A percentile compares a stretch with the other conserved stretches of the same genome.
Evolutionary conservation across 2,888 invertebrate species (phyloP).

Genomic region (Lepeophtheirus nordmannii): DNA sequence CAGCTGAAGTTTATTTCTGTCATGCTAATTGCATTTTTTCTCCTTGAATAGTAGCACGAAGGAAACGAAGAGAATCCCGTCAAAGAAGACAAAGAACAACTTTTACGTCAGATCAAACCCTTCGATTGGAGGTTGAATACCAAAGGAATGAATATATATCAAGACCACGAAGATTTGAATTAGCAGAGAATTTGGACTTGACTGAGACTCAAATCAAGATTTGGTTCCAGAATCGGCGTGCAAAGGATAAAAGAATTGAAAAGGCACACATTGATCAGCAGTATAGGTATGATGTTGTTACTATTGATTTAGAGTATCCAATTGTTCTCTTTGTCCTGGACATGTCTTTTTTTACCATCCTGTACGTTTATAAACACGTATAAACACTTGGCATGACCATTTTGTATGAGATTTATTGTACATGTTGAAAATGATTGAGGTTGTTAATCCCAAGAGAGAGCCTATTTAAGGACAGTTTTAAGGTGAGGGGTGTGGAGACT

Average conservation of each 20-base stretch:
- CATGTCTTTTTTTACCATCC: no score
- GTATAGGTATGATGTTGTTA: conserved; percentile 48
- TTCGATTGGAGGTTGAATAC: conserved; percentile 76
- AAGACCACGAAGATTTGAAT: conserved; percentile 59
- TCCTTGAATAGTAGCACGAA: conserved; percentile 52
- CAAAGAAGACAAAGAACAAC: conserved; percentile 76
- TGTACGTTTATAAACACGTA: no score
- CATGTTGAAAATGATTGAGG: no score
- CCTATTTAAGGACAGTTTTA: no score
- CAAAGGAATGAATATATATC: conserved; percentile 83
- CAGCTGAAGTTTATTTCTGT: conserved; percentile 21
- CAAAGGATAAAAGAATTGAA: conserved; percentile 88
- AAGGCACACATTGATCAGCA: conserved; percentile 90
- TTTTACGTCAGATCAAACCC: conserved; percentile 81
- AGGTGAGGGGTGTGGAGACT: no score
- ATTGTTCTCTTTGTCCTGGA: no score
- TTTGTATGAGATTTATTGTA: no score
- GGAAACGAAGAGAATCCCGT: conserved; percentile 67
- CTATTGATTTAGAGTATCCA: no score
- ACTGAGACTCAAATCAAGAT: conserved; percentile 74
- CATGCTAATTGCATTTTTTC: conserved; percentile 24
- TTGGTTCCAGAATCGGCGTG: conserved; percentile 86
- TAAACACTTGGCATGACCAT: no score
- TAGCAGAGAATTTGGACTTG: conserved; percentile 49
- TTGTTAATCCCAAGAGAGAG: no score